Conservation (phyloP, 2,797 vertebrate species). For the Clamator glandarius region DNA sequence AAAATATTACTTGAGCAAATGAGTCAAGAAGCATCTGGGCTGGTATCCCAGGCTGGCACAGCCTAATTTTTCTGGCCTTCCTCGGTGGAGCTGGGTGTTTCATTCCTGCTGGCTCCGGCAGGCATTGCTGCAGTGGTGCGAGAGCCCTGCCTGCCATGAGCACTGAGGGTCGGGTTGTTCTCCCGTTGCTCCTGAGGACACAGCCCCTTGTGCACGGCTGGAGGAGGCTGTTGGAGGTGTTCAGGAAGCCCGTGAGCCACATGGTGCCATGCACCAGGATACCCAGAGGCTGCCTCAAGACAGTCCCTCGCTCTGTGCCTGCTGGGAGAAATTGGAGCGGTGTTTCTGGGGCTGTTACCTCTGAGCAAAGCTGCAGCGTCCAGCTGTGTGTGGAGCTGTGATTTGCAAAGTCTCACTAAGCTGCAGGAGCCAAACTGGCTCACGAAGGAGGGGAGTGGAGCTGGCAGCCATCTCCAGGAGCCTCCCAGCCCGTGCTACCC, state of each 20-base stretch:
- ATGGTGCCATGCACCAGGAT: no score
- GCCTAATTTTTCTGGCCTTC: constrained; percentile 29
- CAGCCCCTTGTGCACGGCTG: accelerated
- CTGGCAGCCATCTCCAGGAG: background rate
- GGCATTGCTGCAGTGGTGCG: background rate
- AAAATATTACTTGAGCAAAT: constrained; percentile 59
- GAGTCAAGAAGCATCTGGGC: constrained; percentile 62
- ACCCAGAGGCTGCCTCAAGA: no score
- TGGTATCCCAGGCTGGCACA: constrained; percentile 16
- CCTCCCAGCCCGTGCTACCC: background rate
- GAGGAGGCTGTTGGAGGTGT: background rate
- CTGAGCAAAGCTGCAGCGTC: background rate
- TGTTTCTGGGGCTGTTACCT: accelerated
- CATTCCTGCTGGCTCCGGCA: background rate
- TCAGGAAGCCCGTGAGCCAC: no score
- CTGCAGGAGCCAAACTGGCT: background rate
- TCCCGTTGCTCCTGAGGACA: accelerated
- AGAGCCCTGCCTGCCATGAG: background rate
- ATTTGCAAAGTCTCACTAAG: background rate
- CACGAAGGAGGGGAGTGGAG: background rate
- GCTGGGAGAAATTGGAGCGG: accelerated
- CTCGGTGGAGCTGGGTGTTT: background rate
- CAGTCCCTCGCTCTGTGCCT: background rate
- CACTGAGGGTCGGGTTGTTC: background rate
- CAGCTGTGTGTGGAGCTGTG: background rate